phyloP scores from a whole-genome alignment of 2,888 invertebrate species.

The Xylota sylvarum region DNA sequence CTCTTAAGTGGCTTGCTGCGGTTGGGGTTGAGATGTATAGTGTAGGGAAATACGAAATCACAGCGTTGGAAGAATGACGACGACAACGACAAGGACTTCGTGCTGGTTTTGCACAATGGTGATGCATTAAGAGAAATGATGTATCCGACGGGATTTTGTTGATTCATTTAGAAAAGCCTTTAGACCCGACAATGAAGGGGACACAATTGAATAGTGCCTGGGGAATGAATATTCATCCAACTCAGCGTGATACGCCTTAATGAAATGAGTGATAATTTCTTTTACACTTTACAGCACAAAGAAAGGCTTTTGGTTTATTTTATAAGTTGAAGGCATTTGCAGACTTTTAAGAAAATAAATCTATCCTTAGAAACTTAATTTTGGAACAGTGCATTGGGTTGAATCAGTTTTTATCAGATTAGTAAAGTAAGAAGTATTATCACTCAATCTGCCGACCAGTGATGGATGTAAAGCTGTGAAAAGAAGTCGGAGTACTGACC shows the following conservation, averaged over 20 bases:
- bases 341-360: too few relatives aligned
- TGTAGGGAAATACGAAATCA: constrained; percentile 13
- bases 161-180: constrained; percentile 58
- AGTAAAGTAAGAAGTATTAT: too few relatives aligned
- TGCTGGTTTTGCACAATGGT: constrained; percentile 52
- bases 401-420: too few relatives aligned
- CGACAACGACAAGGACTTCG: neutral
- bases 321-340: neutral
- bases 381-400: too few relatives aligned
- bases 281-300: constrained; percentile 9
- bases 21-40: constrained; percentile 29
- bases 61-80: constrained; percentile 18
- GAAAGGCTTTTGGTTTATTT: neutral
- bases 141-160: constrained; percentile 41
- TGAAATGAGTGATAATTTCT: constrained; percentile 62
- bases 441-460: too few relatives aligned
- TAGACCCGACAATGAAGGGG: constrained; percentile 34
- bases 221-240: constrained; percentile 46
- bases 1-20: constrained; percentile 64
- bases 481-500: too few relatives aligned
- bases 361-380: too few relatives aligned
- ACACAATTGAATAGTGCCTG: constrained; percentile 50
- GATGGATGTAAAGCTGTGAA: too few relatives aligned
- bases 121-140: constrained; percentile 49
- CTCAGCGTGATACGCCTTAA: constrained; percentile 57